phyloP scores from a whole-genome alignment of 2,113 vertebrate genomes.

The Eclectus roratus region DNA sequence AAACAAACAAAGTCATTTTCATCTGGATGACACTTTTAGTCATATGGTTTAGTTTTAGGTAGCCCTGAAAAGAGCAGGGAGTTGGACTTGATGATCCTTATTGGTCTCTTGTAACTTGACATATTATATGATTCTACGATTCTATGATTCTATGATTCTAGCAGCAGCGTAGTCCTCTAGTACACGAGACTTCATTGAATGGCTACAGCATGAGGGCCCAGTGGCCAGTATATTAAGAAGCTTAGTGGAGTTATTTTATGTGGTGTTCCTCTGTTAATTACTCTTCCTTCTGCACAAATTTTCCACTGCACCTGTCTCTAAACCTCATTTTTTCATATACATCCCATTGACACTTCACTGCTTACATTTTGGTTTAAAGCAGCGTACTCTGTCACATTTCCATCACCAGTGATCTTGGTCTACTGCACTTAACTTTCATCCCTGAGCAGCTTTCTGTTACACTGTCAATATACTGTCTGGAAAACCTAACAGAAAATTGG shows the following conservation, averaged over 20 bases:
- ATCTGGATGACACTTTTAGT: not conserved
- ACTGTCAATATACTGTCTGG: not conserved
- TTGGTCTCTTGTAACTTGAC: not conserved
- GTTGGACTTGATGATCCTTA: not conserved
- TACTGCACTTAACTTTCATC: not conserved
- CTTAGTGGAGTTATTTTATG: not conserved
- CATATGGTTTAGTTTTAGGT: not conserved
- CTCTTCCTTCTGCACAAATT: not conserved
- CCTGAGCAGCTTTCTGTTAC: not conserved
- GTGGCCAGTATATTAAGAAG: not conserved
- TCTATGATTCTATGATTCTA: not conserved
- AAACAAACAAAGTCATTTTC: not conserved
- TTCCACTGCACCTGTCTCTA: not conserved
- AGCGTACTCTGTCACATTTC: not conserved
- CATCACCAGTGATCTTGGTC: not conserved
- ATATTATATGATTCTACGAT: not conserved
- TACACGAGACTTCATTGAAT: not conserved
- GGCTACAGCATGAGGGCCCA: not conserved
- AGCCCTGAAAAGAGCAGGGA: not conserved
- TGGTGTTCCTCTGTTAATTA: not conserved
- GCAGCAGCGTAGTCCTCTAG: rapidly evolving
- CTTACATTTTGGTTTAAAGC: not conserved
- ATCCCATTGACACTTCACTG: not conserved
- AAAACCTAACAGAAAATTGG: not conserved
- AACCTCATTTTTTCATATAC: not conserved